phyloP scores from a whole-genome alignment of 2,113 vertebrate species.

The Hippocampus abdominalis region DNA sequence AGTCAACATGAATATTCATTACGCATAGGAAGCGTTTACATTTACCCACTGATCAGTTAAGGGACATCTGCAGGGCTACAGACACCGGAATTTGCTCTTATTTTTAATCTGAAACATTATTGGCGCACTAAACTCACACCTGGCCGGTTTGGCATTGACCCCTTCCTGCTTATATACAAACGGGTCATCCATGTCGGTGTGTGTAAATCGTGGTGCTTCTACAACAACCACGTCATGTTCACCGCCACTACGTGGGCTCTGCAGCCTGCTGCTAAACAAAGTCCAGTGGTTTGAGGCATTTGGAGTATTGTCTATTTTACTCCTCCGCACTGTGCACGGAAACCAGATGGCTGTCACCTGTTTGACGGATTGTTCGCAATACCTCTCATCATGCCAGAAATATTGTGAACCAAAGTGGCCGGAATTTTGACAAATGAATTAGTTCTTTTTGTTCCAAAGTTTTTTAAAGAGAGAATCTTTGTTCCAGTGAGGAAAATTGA shows the following conservation, averaged over 20 bases:
- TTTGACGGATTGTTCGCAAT: background rate
- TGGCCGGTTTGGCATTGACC: slow-evolving; percentile 20
- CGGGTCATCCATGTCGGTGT: slow-evolving; percentile 6
- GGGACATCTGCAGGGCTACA: background rate
- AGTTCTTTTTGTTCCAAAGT: background rate
- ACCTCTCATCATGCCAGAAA: background rate
- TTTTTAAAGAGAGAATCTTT: background rate
- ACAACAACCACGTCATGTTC: background rate
- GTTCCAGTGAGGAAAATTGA: background rate
- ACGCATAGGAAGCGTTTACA: background rate
- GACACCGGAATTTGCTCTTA: slow-evolving; percentile 15
- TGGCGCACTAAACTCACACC: slow-evolving; percentile 3
- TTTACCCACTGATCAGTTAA: background rate
- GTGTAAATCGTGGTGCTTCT: slow-evolving; percentile 24
- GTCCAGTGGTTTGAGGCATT: slow-evolving; percentile 8
- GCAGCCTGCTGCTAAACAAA: slow-evolving; percentile 15
- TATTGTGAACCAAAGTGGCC: background rate
- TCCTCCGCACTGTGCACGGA: slow-evolving; percentile 18
- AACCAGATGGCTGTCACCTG: slow-evolving; percentile 38
- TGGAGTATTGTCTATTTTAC: slow-evolving; percentile 12
- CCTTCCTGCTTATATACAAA: slow-evolving; percentile 16
- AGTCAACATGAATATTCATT: background rate
- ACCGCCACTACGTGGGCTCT: slow-evolving; percentile 16
- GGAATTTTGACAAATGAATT: background rate
- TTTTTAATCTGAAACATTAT: slow-evolving; percentile 18